Base-by-base conservation (phyloP, 2,888 invertebrate species). In the Diplazon laetatorius region DNA sequence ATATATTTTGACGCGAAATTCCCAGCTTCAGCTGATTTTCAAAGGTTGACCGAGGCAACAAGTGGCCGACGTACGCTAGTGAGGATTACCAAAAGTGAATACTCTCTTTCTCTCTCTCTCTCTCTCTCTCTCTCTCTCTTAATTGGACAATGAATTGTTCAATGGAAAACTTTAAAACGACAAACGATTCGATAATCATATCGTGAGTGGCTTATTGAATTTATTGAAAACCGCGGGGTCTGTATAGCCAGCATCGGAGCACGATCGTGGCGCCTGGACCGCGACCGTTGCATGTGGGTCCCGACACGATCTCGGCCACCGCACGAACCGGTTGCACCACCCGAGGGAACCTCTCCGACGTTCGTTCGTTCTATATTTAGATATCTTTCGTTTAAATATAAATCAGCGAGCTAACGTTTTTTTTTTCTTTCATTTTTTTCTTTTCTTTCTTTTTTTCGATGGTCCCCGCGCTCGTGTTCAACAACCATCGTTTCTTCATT, bases 351-450 rank as follows among this genome's bases (percentile, higher is more conserved):
- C 63, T 46, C 25, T 60, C 44, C 22, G 39, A n/a, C n/a, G n/a
- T n/a, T 66, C 66, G 44, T 65, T 66, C 46, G 46, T 16, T 78
- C 82, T 86, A 86, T 86, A 84, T 86, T 86, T 86, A 86, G 86
- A 85, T 83, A 86, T 86, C 84, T 71, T 81, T 80, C 70, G 77
- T 79, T 80, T 82, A 86, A 86, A 82, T 84, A 83, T 82, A 80
- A 86, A 84, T 84, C 74, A 80, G n/a, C 62, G 71, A 70, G 55
- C 65, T n/a, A 44, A 74, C 60, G 73, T 68, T 78, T 44, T 66
- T 71, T 72, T 48, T 73, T 68, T 57, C 65, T 20, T 22, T 37
- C 42, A 14, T 39, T 10, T 39, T 50, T 16, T 9, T 16, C 25
- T 30, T 30, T 12, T 39, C 42, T n/a, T 39, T 52, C 46, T 37